phyloP scores from a whole-genome alignment of 2,888 invertebrate species.

The Acrocyrtus sp. region DNA sequence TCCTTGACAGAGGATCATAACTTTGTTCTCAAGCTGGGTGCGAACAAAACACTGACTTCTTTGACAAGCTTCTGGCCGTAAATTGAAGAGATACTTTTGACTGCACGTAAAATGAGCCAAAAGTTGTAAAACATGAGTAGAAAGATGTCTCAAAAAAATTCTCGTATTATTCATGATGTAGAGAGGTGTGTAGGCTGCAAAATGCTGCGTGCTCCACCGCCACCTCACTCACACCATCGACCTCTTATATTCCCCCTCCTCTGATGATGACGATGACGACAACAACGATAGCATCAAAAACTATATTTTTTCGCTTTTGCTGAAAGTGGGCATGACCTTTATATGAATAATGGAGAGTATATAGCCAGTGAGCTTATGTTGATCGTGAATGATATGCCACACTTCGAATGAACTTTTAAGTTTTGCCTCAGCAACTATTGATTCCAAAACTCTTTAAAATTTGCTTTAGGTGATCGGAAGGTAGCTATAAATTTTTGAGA shows the following conservation, averaged over 20 bases:
- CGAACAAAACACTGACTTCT: slow-evolving; percentile 32
- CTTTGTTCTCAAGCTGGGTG: slow-evolving; percentile 36
- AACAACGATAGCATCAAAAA: too few species aligned
- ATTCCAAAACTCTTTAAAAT: too few species aligned
- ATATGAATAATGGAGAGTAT: slow-evolving; percentile 3
- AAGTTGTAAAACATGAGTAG: too few species aligned
- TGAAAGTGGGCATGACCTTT: slow-evolving; percentile 36
- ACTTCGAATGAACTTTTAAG: too few species aligned
- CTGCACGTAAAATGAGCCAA: too few species aligned
- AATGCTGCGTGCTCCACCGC: not conserved
- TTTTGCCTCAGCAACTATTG: too few species aligned
- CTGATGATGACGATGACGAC: not conserved
- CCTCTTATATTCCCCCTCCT: not conserved
- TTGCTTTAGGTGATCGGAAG: slow-evolving; percentile 7
- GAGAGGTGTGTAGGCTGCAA: not conserved
- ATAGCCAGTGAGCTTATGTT: too few species aligned
- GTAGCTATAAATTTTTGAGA: slow-evolving; percentile 17
- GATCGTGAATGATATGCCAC: too few species aligned
- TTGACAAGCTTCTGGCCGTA: slow-evolving; percentile 39
- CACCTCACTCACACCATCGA: not conserved
- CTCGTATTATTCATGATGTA: too few species aligned
- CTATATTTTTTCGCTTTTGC: slow-evolving; percentile 6
- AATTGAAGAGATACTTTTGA: too few species aligned
- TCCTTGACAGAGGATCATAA: slow-evolving; percentile 36
- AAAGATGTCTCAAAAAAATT: too few species aligned